Conservation (phyloP, 2,797 vertebrate species). For the Mormyrops attenuatus region DNA sequence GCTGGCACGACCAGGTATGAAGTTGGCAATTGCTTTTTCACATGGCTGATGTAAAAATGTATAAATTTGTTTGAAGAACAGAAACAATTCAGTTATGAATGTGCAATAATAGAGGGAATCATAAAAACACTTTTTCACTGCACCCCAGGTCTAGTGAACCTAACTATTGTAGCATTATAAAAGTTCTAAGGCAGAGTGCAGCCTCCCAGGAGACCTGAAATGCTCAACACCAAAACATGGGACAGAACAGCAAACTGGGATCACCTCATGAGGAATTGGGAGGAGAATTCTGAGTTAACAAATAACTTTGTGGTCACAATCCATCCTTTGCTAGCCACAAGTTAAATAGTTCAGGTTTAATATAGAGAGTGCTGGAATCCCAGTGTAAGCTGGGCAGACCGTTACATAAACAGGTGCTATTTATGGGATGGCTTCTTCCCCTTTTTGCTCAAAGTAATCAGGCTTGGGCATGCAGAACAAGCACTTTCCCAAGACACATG, state of each 20-base stretch:
- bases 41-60: not conserved
- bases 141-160: not conserved
- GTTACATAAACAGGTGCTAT: not conserved
- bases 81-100: not conserved
- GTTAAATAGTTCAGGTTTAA: not conserved
- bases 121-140: not conserved
- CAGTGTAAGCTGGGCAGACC: not conserved
- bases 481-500: not conserved
- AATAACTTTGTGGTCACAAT: not conserved
- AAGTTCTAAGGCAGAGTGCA: not conserved
- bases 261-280: not conserved
- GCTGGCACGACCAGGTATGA: not conserved
- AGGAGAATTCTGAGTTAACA: not conserved
- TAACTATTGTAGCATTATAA: not conserved
- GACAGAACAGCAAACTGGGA: not conserved
- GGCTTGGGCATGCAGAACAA: not conserved
- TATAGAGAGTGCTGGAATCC: not conserved
- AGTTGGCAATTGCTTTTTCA: not conserved
- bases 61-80: not conserved
- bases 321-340: not conserved
- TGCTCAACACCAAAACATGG: not conserved
- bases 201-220: not conserved
- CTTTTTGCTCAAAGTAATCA: not conserved
- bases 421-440: not conserved
- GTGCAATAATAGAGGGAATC: not conserved